A percentile compares a stretch with the other conserved stretches of the same genome.
Conservation (phyloP, 1,140 invertebrate species). For the Myzus persicae region DNA sequence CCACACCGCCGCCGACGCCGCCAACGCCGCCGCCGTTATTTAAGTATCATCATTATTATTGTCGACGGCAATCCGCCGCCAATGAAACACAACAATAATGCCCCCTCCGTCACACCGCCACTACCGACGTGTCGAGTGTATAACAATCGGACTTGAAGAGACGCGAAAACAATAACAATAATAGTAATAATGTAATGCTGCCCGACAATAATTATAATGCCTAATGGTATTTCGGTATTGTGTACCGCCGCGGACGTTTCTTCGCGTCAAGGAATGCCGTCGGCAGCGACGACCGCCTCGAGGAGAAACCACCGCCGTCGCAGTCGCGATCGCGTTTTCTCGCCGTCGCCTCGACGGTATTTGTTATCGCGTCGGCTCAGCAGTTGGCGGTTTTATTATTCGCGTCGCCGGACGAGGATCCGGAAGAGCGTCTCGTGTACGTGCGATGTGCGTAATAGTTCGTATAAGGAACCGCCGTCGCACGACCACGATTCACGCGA, state of each 20-base stretch:
- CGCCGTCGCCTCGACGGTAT: too few species aligned
- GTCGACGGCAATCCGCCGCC: constrained; percentile 20
- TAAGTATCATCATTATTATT: constrained; percentile 28
- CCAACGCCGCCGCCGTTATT: not conserved
- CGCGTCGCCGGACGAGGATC: not conserved
- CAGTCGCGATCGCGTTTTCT: not conserved
- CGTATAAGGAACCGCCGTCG: not conserved
- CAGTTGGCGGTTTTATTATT: not conserved
- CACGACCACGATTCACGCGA: not conserved
- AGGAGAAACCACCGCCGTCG: not conserved
- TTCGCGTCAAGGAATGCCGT: not conserved
- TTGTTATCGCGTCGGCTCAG: not conserved
- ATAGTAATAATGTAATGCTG: not conserved
- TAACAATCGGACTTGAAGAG: not conserved
- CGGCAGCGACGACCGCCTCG: not conserved
- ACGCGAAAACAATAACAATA: constrained; percentile 41
- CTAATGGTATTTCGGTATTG: constrained; percentile 26
- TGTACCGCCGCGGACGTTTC: not conserved
- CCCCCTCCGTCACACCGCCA: not conserved
- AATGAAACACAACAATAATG: not conserved
- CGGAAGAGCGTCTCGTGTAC: not conserved
- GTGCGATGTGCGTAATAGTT: not conserved
- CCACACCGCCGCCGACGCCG: not conserved
- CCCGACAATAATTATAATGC: not conserved
- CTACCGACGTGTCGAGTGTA: not conserved